Evolutionary conservation across 1,140 invertebrate species (phyloP).

Genomic region (Berghia stephanieae): DNA sequence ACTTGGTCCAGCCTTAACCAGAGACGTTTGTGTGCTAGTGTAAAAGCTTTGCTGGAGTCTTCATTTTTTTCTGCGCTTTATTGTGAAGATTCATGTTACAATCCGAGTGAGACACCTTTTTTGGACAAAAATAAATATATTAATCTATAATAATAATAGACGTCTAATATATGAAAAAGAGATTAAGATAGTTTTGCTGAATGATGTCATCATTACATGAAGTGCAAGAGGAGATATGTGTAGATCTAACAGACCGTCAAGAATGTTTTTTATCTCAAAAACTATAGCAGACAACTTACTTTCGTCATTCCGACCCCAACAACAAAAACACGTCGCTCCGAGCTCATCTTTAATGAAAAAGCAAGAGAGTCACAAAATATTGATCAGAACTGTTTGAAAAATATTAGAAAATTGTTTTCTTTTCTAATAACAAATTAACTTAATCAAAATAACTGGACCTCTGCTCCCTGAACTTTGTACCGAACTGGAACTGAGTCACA

Average conservation of each 20-base stretch:
- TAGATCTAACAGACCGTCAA: no score
- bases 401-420: background rate
- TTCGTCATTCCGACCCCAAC: constrained; percentile 98
- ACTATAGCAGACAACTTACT: constrained; percentile 65
- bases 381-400: background rate
- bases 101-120: no score
- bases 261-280: background rate
- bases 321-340: constrained; percentile 78
- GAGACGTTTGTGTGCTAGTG: no score
- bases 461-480: constrained; percentile 25
- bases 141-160: no score
- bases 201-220: background rate
- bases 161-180: background rate
- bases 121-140: no score
- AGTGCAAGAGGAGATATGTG: no score
- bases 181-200: background rate
- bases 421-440: constrained; percentile 19
- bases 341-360: constrained; percentile 9
- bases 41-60: no score
- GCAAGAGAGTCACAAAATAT: background rate
- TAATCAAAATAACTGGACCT: background rate
- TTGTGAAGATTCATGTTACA: no score
- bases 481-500: constrained; percentile 8
- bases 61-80: no score
- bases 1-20: no score